Conservation (phyloP, 2,888 invertebrate genomes). For the Caenorhabditis japonica region DNA sequence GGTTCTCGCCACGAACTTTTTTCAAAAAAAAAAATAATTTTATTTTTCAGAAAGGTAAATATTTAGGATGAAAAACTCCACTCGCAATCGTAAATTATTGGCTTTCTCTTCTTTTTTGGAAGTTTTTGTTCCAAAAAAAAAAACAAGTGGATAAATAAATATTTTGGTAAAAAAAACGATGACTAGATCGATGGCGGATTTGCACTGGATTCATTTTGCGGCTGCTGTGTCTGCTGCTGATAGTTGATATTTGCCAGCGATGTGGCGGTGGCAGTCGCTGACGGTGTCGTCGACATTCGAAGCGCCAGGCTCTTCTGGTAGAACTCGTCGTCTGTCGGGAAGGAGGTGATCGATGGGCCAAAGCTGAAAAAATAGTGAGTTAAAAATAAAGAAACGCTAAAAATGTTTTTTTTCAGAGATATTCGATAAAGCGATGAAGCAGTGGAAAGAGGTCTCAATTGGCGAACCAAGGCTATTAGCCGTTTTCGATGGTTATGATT, state of each 20-base stretch:
- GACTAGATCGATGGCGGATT: conserved; percentile 48
- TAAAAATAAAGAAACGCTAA: not conserved
- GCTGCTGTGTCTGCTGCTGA: conserved; percentile 33
- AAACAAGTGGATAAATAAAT: too few species aligned
- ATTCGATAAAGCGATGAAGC: conserved; percentile 1
- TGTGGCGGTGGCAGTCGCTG: conserved; percentile 30
- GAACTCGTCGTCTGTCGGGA: conserved; percentile 69
- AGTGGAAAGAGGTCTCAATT: not conserved
- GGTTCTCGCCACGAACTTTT: too few species aligned
- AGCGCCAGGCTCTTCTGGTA: conserved; percentile 67
- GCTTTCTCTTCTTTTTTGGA: conserved; percentile 10
- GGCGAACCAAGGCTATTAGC: too few species aligned
- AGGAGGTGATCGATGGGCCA: conserved; percentile 59
- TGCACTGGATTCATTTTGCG: conserved; percentile 33
- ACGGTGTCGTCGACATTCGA: conserved; percentile 56
- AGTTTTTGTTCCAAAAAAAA: not conserved
- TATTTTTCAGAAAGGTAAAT: conserved; percentile 22
- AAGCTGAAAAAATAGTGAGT: conserved; percentile 42
- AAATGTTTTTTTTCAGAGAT: too few species aligned
- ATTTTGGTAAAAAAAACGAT: not conserved
- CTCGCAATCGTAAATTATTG: conserved; percentile 43
- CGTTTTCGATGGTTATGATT: too few species aligned
- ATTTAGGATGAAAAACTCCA: conserved; percentile 26
- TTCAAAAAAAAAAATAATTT: too few species aligned
- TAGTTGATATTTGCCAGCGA: conserved; percentile 45